A percentile compares a stretch with the other conserved stretches of the same genome.
Evolutionary conservation across 2,113 vertebrate species (phyloP).

Genomic region (Pedetes capensis): DNA sequence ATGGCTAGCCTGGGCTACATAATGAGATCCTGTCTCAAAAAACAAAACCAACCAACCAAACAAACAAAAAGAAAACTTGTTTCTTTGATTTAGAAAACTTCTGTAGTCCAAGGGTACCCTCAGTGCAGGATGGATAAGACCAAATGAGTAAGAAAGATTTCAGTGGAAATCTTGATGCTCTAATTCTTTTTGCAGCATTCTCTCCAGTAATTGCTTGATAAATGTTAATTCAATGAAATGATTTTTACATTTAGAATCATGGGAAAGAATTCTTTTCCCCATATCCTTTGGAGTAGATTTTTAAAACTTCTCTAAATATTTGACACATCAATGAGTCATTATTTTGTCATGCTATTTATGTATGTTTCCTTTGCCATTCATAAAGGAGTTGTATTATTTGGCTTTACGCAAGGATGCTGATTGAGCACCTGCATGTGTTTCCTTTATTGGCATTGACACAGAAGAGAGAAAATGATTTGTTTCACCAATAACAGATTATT

Average conservation of each 20-base stretch:
- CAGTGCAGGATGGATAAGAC: neutral
- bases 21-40: no score
- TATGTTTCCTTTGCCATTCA: slow-evolving; percentile 34
- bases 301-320: neutral
- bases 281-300: neutral
- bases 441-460: slow-evolving; percentile 2
- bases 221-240: slow-evolving; percentile 23
- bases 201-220: neutral
- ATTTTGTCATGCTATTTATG: neutral
- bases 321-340: neutral
- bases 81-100: neutral
- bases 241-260: slow-evolving; percentile 46
- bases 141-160: slow-evolving; percentile 10
- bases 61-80: neutral
- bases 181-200: neutral
- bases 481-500: slow-evolving; percentile 16
- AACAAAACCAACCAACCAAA: no score
- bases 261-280: neutral
- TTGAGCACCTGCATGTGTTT: slow-evolving; percentile 14
- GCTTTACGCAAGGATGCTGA: neutral
- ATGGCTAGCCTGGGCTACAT: no score
- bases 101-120: neutral
- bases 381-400: slow-evolving; percentile 5
- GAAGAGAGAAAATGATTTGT: slow-evolving; percentile 43
- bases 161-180: neutral